These are phyloP conservation scores for Aplochiton taeniatus DNA, from an alignment of 2,797 vertebrate species.

Conservation along the genomic window DNA sequence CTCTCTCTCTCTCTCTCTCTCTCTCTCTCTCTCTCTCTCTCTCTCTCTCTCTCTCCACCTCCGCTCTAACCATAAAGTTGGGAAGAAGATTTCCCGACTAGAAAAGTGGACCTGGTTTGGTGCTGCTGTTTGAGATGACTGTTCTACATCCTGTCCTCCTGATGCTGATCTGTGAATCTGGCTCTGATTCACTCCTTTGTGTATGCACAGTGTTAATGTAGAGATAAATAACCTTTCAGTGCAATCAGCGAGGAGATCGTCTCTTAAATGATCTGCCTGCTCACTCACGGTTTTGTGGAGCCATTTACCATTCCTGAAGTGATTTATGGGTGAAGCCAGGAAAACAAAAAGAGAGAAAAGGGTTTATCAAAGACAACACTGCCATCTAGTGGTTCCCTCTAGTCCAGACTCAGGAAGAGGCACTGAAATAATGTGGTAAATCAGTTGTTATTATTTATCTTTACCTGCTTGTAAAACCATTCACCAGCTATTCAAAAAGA, in stretches of 20 bases:
- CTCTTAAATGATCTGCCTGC: constrained; percentile 82
- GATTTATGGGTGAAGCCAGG: constrained; percentile 80
- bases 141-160: constrained; percentile 68
- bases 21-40: constrained; percentile 12
- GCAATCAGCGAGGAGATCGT: constrained; percentile 82
- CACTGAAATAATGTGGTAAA: too few relatives aligned
- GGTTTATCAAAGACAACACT: constrained; percentile 67
- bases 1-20: constrained; percentile 15
- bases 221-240: constrained; percentile 86
- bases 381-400: constrained; percentile 76
- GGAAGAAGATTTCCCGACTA: constrained; percentile 78
- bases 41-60: constrained; percentile 13
- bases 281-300: constrained; percentile 85
- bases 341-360: constrained; percentile 39
- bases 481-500: too few relatives aligned
- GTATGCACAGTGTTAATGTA: constrained; percentile 80
- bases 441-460: too few relatives aligned
- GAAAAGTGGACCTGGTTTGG: constrained; percentile 80
- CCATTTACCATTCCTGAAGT: constrained; percentile 81
- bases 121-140: constrained; percentile 77
- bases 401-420: too few relatives aligned
- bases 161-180: constrained; percentile 79
- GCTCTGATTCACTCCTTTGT: constrained; percentile 76
- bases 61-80: constrained; percentile 62
- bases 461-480: too few relatives aligned